A percentile compares a stretch with the other conserved stretches of the same genome.
Evolutionary conservation across 2,888 invertebrate genomes (phyloP).

Genomic region (Eupithecia subfuscata): DNA sequence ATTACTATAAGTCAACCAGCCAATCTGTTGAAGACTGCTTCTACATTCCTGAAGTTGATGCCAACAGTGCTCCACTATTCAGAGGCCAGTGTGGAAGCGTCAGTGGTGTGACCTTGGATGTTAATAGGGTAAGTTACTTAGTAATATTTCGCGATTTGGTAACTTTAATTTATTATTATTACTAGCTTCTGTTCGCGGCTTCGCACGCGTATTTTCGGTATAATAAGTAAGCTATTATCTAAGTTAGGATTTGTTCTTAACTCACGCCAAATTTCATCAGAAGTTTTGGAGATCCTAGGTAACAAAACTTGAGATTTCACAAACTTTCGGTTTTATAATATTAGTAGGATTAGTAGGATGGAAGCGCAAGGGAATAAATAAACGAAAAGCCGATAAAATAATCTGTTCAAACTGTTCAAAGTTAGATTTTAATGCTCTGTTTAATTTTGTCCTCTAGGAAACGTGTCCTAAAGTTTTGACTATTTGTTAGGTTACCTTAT

Average conservation of each 20-base stretch:
- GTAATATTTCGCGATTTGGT: not conserved
- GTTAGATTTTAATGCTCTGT: not conserved
- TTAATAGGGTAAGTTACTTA: slow-evolving; percentile 23
- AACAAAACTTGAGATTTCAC: too few species aligned
- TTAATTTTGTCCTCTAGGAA: not conserved
- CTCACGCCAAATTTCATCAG: too few species aligned
- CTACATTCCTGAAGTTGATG: slow-evolving; percentile 63
- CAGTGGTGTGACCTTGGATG: slow-evolving; percentile 58
- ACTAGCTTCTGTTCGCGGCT: too few species aligned
- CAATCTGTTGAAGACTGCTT: slow-evolving; percentile 71
- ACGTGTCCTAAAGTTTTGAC: not conserved
- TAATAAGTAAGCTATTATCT: too few species aligned
- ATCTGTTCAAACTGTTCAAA: not conserved
- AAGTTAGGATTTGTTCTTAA: too few species aligned
- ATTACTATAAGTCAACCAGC: slow-evolving; percentile 61
- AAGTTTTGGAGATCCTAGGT: too few species aligned
- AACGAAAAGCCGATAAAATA: not conserved
- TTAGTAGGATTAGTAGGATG: too few species aligned
- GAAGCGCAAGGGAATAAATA: not conserved
- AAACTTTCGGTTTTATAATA: too few species aligned
- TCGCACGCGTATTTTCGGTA: too few species aligned
- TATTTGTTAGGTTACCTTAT: not conserved
- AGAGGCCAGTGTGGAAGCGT: slow-evolving; percentile 67
- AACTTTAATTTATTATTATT: too few species aligned
- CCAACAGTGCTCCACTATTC: slow-evolving; percentile 56